These are phyloP conservation scores for Sebastes matsubarae DNA, from an alignment of 2,797 vertebrate genomes.

Conservation along the genomic window DNA sequence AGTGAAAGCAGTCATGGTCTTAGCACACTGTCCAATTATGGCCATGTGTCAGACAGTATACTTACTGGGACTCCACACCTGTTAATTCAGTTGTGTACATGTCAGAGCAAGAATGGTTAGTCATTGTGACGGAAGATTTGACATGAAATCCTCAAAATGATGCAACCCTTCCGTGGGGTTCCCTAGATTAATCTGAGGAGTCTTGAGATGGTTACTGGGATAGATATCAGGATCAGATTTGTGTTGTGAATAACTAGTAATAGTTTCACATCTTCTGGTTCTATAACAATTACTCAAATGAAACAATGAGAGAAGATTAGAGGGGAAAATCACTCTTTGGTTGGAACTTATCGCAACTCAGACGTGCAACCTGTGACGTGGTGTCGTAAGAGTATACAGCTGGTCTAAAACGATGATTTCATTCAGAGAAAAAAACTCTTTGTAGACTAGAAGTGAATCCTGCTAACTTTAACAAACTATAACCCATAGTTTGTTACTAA, in stretches of 20 bases:
- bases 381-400: neutral
- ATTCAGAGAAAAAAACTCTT: neutral
- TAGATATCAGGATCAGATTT: neutral
- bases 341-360: neutral
- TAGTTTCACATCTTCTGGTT: neutral
- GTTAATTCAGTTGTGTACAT: neutral
- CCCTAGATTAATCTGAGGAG: neutral
- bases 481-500: neutral
- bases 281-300: neutral
- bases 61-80: neutral
- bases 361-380: neutral
- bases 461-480: neutral
- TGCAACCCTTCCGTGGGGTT: neutral
- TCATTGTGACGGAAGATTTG: neutral
- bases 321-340: neutral
- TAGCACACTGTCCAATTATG: neutral
- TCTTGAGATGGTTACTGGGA: neutral
- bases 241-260: neutral
- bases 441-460: neutral
- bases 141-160: neutral
- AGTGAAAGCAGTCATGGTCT: neutral
- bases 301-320: neutral
- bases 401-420: neutral
- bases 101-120: neutral
- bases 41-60: neutral